phyloP scores from a whole-genome alignment of 2,113 vertebrate species.

The Notiomystis cincta region DNA sequence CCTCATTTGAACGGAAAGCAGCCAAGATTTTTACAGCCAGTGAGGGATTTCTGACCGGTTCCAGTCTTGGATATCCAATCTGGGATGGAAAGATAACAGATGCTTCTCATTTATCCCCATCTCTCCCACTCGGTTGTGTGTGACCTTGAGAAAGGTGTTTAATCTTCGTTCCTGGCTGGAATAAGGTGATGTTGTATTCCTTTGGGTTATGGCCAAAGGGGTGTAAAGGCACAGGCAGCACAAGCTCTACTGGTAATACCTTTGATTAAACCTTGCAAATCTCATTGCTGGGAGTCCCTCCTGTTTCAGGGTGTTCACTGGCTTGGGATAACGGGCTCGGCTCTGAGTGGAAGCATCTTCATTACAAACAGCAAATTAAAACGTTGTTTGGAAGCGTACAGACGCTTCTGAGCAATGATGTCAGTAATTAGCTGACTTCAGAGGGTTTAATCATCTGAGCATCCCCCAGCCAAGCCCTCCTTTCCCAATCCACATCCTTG shows the following conservation, averaged over 20 bases:
- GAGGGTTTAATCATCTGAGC: not conserved
- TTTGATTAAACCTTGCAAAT: not conserved
- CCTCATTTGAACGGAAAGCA: not conserved
- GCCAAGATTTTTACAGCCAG: not conserved
- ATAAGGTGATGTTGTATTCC: not conserved
- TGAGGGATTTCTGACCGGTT: not conserved
- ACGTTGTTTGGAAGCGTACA: not conserved
- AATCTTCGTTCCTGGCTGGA: not conserved
- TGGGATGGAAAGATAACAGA: not conserved
- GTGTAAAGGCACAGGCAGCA: not conserved
- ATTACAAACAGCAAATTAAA: not conserved
- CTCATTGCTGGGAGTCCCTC: not conserved
- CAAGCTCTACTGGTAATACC: not conserved
- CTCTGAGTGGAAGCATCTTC: not conserved
- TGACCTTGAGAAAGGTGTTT: not conserved
- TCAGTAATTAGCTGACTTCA: not conserved
- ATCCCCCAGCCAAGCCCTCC: not conserved
- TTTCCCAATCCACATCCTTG: not conserved
- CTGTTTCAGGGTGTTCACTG: not conserved
- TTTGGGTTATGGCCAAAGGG: not conserved
- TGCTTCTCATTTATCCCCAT: not conserved
- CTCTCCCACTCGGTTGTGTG: not conserved
- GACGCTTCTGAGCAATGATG: not conserved
- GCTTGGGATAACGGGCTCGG: fast-evolving
- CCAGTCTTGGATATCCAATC: not conserved